Percentiles rank a stretch among this genome's conserved stretches.
Evolutionary conservation across 2,797 vertebrate species (phyloP).

Genomic region (Apodemus agrarius): DNA sequence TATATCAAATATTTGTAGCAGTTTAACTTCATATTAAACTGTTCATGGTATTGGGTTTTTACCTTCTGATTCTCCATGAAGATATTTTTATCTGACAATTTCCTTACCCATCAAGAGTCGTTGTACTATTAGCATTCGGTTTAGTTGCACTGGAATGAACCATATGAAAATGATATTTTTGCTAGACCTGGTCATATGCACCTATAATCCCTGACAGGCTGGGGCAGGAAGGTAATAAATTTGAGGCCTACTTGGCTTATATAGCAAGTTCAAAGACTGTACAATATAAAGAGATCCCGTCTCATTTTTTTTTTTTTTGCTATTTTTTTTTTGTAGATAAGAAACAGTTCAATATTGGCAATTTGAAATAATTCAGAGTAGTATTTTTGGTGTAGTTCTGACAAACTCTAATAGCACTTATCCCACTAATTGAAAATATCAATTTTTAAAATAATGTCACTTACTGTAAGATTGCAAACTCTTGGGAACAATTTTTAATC

Average conservation of each 20-base stretch:
- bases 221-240: neutral
- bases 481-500: slow-evolving; percentile 64
- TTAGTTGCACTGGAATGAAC: slow-evolving; percentile 26
- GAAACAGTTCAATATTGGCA: slow-evolving; percentile 47
- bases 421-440: slow-evolving; percentile 46
- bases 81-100: neutral
- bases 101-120: slow-evolving; percentile 24
- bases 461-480: slow-evolving; percentile 57
- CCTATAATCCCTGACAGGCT: neutral
- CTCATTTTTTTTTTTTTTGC: neutral
- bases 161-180: slow-evolving; percentile 42
- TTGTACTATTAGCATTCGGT: neutral
- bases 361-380: slow-evolving; percentile 57
- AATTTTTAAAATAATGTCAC: slow-evolving; percentile 63
- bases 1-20: neutral
- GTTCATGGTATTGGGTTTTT: neutral
- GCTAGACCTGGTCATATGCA: neutral
- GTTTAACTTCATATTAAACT: neutral
- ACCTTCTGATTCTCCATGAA: neutral
- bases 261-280: neutral
- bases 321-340: slow-evolving; percentile 34
- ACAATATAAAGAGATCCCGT: neutral
- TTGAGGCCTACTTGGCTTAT: neutral
- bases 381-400: slow-evolving; percentile 58
- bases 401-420: slow-evolving; percentile 31